Conservation (phyloP, 2,888 invertebrate species). For the Invenusta paracnida region DNA sequence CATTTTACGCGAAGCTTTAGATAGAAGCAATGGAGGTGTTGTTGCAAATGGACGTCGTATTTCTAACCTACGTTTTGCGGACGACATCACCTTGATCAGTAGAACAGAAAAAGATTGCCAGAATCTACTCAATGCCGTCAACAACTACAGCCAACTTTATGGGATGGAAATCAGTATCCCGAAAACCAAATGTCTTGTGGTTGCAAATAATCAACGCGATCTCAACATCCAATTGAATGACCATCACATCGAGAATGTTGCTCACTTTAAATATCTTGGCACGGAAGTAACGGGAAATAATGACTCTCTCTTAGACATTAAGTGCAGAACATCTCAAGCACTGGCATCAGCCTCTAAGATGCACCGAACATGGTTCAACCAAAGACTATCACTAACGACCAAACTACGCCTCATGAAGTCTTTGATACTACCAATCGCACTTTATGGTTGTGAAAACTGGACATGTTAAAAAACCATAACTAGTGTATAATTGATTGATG, state of each 20-base stretch:
- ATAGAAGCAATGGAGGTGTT: neutral
- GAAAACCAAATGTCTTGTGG: neutral
- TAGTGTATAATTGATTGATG: too few relatives aligned
- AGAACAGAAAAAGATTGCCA: neutral
- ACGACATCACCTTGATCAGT: neutral
- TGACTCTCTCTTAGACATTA: neutral
- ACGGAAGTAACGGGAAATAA: neutral
- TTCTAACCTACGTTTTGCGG: neutral
- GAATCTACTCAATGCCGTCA: neutral
- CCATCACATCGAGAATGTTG: neutral
- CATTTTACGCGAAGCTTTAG: neutral
- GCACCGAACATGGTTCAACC: neutral
- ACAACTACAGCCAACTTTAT: neutral
- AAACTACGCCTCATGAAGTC: neutral
- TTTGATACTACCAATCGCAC: neutral
- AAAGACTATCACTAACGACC: neutral
- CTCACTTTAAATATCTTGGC: neutral
- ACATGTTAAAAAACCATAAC: too few relatives aligned
- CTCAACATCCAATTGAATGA: neutral
- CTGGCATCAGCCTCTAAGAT: neutral
- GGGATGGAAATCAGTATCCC: neutral
- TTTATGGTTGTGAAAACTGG: neutral
- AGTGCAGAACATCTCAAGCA: neutral
- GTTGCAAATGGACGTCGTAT: neutral
- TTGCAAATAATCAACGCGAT: neutral